Evolutionary conservation across 2,888 invertebrate genomes (phyloP), one percentile per base, ranked within the genome.

Genomic region (Schizaphis graminum): DNA sequence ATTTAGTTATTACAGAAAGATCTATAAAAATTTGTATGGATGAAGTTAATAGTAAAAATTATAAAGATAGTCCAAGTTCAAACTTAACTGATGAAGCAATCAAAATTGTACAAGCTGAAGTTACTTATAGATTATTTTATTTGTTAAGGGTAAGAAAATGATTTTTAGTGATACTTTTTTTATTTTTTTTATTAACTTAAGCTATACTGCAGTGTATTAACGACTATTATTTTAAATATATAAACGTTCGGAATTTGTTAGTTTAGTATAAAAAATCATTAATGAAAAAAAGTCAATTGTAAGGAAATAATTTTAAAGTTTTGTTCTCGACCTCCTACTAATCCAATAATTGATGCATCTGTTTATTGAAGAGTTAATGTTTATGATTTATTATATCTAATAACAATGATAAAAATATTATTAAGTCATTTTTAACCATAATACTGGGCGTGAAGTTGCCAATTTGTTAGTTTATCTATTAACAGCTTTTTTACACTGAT

Each of bases 41-140:
- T 91, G 91, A 94, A 91, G 24, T 91, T 8, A 91, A 94, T 84
- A 49, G 16, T 26, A 94, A 21, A 53, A 21, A 8, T n/a, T 4
- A 5, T 85, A 7, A 10, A n/a, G 57, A 86, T 26, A 16, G 53
- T 8, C 13, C 67, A 67, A 24, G 11, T 35, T 44, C 41, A 24
- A 53, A 24, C 1, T 3, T 94, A 28, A 67, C 49, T 49, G 49
- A 85, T 24, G 2, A 26, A n/a, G 90, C 90, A 28, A 8, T 91
- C 0, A 16, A 87, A 67, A 44, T n/a, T 24, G 0, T 91, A 0
- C 86, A 67, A 67, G 24, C 53, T 2, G 94, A 94, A 94, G 86
- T 94, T 49, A 90, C 94, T 28, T 90, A 67, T 49, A 94, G 85
- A 86, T 91, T 94, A 53, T 91, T 87, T 91, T 67, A 94, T 91